Conservation (phyloP, 64 coral and sea anemone species). For the Anthopleura sola region DNA sequence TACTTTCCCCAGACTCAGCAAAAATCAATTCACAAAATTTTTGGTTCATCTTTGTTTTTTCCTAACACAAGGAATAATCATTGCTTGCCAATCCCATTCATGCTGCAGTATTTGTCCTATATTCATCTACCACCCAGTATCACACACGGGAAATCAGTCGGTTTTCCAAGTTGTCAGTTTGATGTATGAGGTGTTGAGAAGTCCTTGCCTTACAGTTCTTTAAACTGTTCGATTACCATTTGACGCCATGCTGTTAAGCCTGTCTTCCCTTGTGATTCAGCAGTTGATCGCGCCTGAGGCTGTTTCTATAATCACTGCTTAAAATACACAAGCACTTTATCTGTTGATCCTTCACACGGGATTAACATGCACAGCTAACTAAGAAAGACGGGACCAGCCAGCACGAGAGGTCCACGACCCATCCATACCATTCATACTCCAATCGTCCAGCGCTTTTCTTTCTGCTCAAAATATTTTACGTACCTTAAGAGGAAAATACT, state of each 20-base stretch:
- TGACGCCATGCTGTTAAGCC: constrained; percentile 11
- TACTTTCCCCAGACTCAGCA: no score
- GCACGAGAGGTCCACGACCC: neutral
- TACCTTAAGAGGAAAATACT: no score
- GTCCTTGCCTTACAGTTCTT: neutral
- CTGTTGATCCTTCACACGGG: neutral
- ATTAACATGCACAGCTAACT: neutral
- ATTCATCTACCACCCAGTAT: neutral
- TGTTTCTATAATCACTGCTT: constrained; percentile 17
- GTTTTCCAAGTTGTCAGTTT: neutral
- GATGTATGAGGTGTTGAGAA: constrained; percentile 1
- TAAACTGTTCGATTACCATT: neutral
- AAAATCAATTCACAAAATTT: neutral
- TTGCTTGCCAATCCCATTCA: no score
- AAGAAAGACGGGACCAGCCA: neutral
- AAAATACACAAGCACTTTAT: constrained; percentile 10
- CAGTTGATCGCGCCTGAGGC: neutral
- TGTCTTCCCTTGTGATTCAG: neutral
- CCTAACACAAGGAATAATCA: neutral
- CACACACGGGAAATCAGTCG: neutral
- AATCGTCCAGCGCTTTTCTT: neutral
- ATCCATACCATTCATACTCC: neutral
- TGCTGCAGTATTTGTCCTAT: no score
- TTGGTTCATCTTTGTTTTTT: neutral
- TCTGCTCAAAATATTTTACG: no score